Percentiles rank a stretch among this genome's conserved stretches.
phyloP scores from a whole-genome alignment of 2,888 invertebrate species.

The Brachyptera risi region DNA sequence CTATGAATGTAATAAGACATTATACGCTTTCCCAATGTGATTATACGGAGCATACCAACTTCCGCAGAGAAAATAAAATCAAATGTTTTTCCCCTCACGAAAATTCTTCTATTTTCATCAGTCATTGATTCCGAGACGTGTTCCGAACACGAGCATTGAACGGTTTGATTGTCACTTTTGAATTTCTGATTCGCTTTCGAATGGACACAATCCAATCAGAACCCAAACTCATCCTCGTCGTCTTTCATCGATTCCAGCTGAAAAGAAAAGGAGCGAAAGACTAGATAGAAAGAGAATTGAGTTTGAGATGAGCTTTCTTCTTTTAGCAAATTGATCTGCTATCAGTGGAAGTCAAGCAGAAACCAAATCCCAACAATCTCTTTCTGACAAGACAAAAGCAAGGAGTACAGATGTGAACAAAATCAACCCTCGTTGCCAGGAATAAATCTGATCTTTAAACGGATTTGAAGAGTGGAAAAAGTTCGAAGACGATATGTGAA shows the following conservation, averaged over 20 bases:
- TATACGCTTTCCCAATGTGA: too few species aligned
- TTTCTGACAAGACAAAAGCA: not conserved
- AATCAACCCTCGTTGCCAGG: not conserved
- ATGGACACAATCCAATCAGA: slow-evolving; percentile 33
- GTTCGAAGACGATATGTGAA: too few species aligned
- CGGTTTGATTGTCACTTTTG: slow-evolving; percentile 33
- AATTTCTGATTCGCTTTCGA: slow-evolving; percentile 33
- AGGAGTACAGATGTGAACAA: not conserved
- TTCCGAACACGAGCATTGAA: slow-evolving; percentile 27
- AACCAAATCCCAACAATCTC: not conserved
- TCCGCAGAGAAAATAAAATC: too few species aligned
- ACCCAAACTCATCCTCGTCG: slow-evolving; percentile 24
- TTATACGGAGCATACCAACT: too few species aligned
- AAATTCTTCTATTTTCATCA: too few species aligned
- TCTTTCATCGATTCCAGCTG: slow-evolving; percentile 29
- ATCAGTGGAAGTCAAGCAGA: not conserved
- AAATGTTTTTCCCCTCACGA: too few species aligned
- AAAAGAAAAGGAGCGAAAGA: not conserved
- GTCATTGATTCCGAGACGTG: too few species aligned
- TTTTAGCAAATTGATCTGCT: not conserved
- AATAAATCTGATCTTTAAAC: not conserved
- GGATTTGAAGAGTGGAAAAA: too few species aligned
- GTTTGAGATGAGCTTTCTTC: not conserved
- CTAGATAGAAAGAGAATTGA: not conserved
- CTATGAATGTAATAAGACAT: too few species aligned